phyloP scores from a whole-genome alignment of 2,113 vertebrate species.

The Pangasianodon hypophthalmus region DNA sequence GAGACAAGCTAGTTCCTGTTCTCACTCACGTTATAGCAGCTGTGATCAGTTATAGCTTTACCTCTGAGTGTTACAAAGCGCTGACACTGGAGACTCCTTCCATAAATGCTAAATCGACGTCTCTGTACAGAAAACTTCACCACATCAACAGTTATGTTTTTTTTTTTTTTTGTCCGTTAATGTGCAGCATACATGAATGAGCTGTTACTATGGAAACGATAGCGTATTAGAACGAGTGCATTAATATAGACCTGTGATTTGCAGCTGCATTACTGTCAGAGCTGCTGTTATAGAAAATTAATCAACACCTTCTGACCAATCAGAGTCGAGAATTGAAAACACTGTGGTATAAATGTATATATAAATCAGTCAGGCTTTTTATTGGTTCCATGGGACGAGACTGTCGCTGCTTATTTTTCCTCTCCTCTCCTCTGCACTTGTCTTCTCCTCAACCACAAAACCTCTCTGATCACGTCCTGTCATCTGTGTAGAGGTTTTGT shows the following conservation, averaged over 20 bases:
- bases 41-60: background rate
- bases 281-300: background rate
- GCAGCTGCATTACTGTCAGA: background rate
- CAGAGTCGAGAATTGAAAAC: background rate
- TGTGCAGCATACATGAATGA: background rate
- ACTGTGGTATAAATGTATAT: background rate
- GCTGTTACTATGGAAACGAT: background rate
- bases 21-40: background rate
- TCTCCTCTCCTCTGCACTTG: background rate
- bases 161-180: too few species aligned
- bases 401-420: slow-evolving; percentile 4
- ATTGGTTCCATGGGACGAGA: background rate
- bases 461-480: background rate
- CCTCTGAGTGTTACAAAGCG: background rate
- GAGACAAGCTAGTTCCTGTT: background rate
- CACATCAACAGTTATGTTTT: too few species aligned
- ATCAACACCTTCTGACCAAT: background rate
- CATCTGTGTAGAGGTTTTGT: background rate
- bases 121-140: background rate
- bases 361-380: background rate
- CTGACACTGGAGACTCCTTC: background rate
- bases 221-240: background rate
- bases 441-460: background rate
- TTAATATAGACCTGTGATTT: background rate
- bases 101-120: background rate